phyloP scores from a whole-genome alignment of 2,797 vertebrate species.

The Eulemur albifrons region DNA sequence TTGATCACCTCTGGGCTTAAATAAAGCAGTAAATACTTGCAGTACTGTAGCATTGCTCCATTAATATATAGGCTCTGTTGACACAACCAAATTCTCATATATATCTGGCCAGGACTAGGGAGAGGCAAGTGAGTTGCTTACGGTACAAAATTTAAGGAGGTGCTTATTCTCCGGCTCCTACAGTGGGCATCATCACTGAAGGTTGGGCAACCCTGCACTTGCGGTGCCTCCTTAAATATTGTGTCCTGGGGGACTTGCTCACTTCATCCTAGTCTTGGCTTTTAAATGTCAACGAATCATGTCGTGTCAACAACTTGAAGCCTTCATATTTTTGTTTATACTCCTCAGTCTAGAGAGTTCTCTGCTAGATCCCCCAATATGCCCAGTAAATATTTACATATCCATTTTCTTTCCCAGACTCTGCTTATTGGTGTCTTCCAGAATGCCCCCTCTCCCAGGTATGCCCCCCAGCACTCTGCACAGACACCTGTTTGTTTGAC shows the following conservation, averaged over 20 bases:
- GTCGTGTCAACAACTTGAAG: not conserved
- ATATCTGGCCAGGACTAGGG: not conserved
- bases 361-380: not conserved
- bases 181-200: not conserved
- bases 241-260: not conserved
- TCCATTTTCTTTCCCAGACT: not conserved
- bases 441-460: accelerated
- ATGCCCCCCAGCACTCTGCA: not conserved
- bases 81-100: not conserved
- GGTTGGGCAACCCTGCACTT: not conserved
- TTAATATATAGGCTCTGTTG: not conserved
- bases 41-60: not conserved
- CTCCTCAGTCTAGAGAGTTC: not conserved
- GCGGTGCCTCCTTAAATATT: not conserved
- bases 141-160: not conserved
- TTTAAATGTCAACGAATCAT: not conserved
- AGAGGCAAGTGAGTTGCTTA: not conserved
- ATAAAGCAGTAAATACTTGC: not conserved
- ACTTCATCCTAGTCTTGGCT: not conserved
- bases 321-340: not conserved
- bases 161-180: not conserved
- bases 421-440: not conserved
- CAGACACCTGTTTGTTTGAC: not conserved
- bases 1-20: not conserved
- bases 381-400: not conserved